Percentiles rank a stretch among this genome's conserved stretches.
phyloP scores from a whole-genome alignment of 1,140 invertebrate species.

The Drosophila eugracilis region DNA sequence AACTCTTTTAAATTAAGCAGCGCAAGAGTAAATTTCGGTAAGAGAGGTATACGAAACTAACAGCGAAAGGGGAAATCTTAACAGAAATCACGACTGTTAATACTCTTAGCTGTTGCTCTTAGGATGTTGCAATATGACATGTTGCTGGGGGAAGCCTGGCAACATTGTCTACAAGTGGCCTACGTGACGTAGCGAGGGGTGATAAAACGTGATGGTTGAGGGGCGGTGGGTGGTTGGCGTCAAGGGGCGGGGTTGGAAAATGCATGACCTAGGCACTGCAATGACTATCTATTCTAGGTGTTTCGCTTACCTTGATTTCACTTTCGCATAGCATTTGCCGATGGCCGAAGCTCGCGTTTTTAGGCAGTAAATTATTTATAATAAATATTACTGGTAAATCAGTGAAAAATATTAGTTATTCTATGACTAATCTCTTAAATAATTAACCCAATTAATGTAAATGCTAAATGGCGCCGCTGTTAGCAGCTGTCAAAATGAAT shows the following conservation, averaged over 20 bases:
- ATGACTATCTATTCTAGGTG: constrained; percentile 35
- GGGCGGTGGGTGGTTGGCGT: background rate
- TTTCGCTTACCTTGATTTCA: constrained; percentile 35
- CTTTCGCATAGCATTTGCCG: constrained; percentile 35
- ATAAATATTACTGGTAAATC: background rate
- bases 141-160: constrained; percentile 14
- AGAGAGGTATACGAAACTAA: background rate
- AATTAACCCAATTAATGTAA: background rate
- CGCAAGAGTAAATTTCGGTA: constrained; percentile 30
- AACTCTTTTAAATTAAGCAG: constrained; percentile 54
- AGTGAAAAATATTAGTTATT: too few relatives aligned
- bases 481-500: constrained; percentile 24
- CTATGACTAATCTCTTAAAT: background rate
- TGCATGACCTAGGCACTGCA: constrained; percentile 51
- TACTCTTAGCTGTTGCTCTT: constrained; percentile 7
- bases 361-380: background rate
- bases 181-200: constrained; percentile 40
- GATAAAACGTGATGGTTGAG: background rate
- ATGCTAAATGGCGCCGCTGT: constrained; percentile 1
- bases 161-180: constrained; percentile 46
- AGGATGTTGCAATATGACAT: constrained; percentile 9
- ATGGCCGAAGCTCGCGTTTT: constrained; percentile 18
- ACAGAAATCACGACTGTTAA: constrained; percentile 20
- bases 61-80: background rate
- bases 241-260: background rate